Evolutionary conservation across 2,888 invertebrate species (phyloP).

Genomic region (Drosophila sordidapex): DNA sequence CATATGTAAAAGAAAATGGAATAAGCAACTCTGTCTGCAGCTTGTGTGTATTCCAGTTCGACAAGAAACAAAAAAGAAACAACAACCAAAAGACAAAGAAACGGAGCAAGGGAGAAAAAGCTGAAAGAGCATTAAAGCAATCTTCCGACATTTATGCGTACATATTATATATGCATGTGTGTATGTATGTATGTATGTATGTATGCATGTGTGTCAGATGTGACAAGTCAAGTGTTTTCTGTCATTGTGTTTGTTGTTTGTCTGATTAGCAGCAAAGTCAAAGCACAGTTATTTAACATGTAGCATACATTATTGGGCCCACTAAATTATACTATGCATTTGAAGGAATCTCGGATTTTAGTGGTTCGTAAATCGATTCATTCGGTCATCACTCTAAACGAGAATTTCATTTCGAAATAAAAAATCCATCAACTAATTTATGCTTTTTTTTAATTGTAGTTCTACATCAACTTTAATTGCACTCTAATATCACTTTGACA

Average conservation of each 20-base stretch:
- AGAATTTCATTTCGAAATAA: neutral
- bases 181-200: neutral
- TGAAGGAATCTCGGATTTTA: neutral
- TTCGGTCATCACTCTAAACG: neutral
- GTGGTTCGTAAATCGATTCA: neutral
- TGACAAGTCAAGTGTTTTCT: slow-evolving; percentile 79
- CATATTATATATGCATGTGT: neutral
- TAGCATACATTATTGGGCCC: slow-evolving; percentile 32
- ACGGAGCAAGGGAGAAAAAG: neutral
- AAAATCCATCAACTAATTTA: neutral
- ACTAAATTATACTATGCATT: neutral
- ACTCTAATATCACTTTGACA: neutral
- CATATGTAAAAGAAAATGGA: neutral
- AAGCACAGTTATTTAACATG: slow-evolving; percentile 7
- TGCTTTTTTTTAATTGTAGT: neutral
- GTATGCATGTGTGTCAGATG: slow-evolving; percentile 68
- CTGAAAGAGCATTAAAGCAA: slow-evolving; percentile 61
- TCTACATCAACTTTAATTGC: neutral
- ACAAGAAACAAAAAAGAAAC: neutral
- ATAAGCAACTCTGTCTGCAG: neutral
- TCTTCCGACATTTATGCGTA: slow-evolving; percentile 63
- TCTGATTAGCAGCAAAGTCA: slow-evolving; percentile 28
- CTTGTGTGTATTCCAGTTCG: neutral
- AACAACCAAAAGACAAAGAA: neutral
- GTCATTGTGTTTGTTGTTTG: slow-evolving; percentile 38